Evolutionary conservation across 1,140 invertebrate species (phyloP).

Genomic region (Calliphora vicina): DNA sequence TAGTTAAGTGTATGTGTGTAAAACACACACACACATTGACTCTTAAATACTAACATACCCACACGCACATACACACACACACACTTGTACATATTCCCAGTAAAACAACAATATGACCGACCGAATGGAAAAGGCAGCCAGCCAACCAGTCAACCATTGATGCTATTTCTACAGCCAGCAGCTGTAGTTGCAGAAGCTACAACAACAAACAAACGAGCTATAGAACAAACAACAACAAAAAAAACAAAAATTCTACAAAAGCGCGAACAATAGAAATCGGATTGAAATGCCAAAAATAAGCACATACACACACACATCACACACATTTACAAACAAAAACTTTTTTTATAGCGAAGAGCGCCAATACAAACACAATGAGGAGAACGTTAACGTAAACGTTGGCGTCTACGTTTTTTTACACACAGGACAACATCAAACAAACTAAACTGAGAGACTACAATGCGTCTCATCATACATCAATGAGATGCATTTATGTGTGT

Average conservation of each 20-base stretch:
- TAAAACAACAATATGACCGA: not conserved
- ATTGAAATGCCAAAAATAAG: not conserved
- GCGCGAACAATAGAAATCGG: conserved; percentile 5
- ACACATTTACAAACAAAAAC: too few relatives aligned
- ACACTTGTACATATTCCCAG: not conserved
- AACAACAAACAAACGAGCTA: not conserved
- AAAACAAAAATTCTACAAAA: not conserved
- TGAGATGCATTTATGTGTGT: not conserved
- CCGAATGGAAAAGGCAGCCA: not conserved
- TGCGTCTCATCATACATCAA: not conserved
- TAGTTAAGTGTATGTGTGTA: too few relatives aligned
- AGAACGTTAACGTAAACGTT: not conserved
- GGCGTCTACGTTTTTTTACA: not conserved
- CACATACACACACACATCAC: not conserved
- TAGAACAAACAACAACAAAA: not conserved
- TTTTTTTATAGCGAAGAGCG: too few relatives aligned
- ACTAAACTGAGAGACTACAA: not conserved
- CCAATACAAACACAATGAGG: not conserved
- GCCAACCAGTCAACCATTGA: too few relatives aligned
- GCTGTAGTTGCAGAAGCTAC: too few relatives aligned
- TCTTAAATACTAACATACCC: too few relatives aligned
- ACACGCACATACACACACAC: not conserved
- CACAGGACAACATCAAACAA: not conserved
- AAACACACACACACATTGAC: too few relatives aligned
- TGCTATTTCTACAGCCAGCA: too few relatives aligned